Percentiles rank a stretch among this genome's conserved stretches.
Evolutionary conservation across 2,888 invertebrate genomes (phyloP).

Genomic region (Nephrotoma guestfalica): DNA sequence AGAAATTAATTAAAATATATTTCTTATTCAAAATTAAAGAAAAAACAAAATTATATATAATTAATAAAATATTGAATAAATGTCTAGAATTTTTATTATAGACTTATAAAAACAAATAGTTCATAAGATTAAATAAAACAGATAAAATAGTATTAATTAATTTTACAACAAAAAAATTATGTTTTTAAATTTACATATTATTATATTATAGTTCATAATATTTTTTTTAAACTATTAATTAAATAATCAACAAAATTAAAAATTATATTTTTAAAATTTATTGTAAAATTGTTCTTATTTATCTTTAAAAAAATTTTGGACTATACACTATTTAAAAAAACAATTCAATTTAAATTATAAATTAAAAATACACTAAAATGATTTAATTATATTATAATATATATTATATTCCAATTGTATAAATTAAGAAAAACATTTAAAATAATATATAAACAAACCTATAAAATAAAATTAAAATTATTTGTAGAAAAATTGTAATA

Average conservation of each 20-base stretch:
- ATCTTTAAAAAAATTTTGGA: not conserved
- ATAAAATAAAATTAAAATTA: not conserved
- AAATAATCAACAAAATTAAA: not conserved
- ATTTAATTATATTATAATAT: not conserved
- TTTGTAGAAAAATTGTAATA: not conserved
- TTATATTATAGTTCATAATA: not conserved
- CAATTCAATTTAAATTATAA: not conserved
- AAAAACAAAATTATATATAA: not conserved
- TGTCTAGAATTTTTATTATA: not conserved
- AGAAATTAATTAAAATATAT: not conserved
- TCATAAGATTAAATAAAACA: not conserved
- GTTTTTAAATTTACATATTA: not conserved
- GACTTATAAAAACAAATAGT: not conserved
- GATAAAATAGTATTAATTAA: not conserved
- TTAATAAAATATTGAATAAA: not conserved
- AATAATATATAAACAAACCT: not conserved
- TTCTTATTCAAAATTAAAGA: not conserved
- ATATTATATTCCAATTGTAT: not conserved
- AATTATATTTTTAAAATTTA: not conserved
- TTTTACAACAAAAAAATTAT: not conserved
- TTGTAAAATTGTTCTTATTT: not conserved
- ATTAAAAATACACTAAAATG: not conserved
- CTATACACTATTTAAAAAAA: not conserved
- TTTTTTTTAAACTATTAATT: not conserved
- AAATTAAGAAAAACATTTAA: not conserved